Evolutionary conservation across 2,888 invertebrate genomes (phyloP).

Genomic region (Pterostichus niger): DNA sequence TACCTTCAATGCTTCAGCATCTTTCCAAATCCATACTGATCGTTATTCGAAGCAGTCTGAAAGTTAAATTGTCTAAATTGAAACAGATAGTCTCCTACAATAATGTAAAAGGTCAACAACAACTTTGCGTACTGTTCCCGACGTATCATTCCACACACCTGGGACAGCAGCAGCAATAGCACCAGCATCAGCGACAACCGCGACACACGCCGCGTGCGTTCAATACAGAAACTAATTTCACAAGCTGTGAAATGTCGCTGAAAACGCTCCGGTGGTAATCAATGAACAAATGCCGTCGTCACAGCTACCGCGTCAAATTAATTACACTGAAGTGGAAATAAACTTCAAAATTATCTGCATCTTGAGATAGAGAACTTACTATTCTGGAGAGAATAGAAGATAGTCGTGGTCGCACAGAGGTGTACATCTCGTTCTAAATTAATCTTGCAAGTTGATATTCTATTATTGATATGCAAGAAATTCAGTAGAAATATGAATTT

Average conservation of each 20-base stretch:
- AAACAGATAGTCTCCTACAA: constrained; percentile 2
- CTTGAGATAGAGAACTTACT: constrained; percentile 1
- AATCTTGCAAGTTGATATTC: no score
- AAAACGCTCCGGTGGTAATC: not conserved
- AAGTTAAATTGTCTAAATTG: not conserved
- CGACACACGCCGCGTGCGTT: constrained; percentile 13
- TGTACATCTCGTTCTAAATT: no score
- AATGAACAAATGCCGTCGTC: constrained; percentile 26
- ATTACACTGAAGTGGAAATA: constrained; percentile 4
- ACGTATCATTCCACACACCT: constrained; percentile 36
- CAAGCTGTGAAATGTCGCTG: not conserved
- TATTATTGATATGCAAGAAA: no score
- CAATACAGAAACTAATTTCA: constrained; percentile 32
- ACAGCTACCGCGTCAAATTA: constrained; percentile 21
- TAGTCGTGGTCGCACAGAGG: no score
- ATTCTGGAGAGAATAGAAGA: not conserved
- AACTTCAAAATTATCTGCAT: constrained; percentile 16
- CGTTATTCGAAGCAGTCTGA: no score
- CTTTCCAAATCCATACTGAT: no score
- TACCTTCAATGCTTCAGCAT: no score
- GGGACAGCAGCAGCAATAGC: constrained; percentile 11
- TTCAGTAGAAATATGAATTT: no score
- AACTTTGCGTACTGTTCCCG: constrained; percentile 23
- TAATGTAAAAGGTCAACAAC: constrained; percentile 40
- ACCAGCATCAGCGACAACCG: not conserved